These are phyloP conservation scores for Pristionchus maxplancki DNA, from an alignment of 2,888 invertebrate species.

Conservation along the genomic window DNA sequence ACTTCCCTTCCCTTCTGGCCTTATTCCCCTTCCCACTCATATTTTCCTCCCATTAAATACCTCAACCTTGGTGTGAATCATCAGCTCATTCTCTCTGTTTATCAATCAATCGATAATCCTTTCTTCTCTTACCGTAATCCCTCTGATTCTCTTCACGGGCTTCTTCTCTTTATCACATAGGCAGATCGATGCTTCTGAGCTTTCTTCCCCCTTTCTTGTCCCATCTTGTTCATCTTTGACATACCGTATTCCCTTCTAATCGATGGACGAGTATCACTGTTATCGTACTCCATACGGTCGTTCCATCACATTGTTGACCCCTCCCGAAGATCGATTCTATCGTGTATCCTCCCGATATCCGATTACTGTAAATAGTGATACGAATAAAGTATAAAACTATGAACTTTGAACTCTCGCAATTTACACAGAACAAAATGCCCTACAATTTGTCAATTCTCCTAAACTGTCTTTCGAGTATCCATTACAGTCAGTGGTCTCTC, in stretches of 20 bases:
- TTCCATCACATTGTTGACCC: neutral
- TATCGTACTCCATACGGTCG: conserved; percentile 41
- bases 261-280: conserved; percentile 41
- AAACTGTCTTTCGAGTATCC: too few species aligned
- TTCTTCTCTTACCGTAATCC: conserved; percentile 4
- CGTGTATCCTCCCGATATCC: conserved; percentile 8
- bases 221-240: conserved; percentile 31
- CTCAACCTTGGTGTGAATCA: conserved; percentile 1
- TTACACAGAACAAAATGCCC: too few species aligned
- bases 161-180: conserved; percentile 32
- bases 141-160: conserved; percentile 24
- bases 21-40: conserved; percentile 16
- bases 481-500: neutral
- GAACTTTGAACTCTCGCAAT: neutral
- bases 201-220: conserved; percentile 30
- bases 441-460: too few species aligned
- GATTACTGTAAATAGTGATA: conserved; percentile 27
- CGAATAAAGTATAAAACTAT: conserved; percentile 23
- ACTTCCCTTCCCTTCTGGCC: neutral
- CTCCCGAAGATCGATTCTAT: conserved; percentile 32
- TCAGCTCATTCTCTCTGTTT: conserved; percentile 42
- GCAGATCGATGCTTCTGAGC: conserved; percentile 38
- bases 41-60: conserved; percentile 12
- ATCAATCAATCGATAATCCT: conserved; percentile 26
- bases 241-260: conserved; percentile 42